Percentiles rank a stretch among this genome's conserved stretches.
Conservation (phyloP, 1,140 invertebrate genomes). For the Drosophila seguyi region DNA sequence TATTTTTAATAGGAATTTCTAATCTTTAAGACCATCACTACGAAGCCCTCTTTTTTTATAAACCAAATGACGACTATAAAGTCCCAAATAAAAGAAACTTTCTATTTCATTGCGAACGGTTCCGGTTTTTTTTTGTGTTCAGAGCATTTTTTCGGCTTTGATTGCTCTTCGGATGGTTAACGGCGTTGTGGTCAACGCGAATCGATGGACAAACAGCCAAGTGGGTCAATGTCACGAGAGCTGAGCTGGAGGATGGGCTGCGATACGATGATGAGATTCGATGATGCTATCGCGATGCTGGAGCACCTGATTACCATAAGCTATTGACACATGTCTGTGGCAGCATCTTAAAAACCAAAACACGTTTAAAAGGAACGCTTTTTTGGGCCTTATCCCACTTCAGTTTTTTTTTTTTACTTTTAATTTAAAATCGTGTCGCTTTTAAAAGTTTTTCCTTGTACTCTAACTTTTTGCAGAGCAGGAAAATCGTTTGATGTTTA, state of each 20-base stretch:
- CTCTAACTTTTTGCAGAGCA: conserved; percentile 21
- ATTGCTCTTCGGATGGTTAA: conserved; percentile 43
- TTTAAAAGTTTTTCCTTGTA: conserved; percentile 46
- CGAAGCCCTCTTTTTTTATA: conserved; percentile 4
- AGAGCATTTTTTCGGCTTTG: conserved; percentile 32
- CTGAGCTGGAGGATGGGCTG: conserved; percentile 10
- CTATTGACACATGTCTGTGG: conserved; percentile 49
- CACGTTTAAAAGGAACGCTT: neutral
- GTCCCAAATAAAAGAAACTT: conserved; percentile 56
- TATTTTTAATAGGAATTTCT: conserved; percentile 11
- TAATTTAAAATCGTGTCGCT: conserved; percentile 59
- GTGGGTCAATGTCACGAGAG: conserved; percentile 75
- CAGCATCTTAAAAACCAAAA: conserved; percentile 12
- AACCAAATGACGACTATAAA: conserved; percentile 20
- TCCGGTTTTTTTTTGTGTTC: conserved; percentile 65
- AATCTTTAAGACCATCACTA: neutral
- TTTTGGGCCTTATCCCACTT: neutral
- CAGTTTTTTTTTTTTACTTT: conserved; percentile 41
- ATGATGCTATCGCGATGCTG: conserved; percentile 52
- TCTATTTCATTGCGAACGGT: conserved; percentile 71
- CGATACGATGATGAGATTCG: conserved; percentile 8
- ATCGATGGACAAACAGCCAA: conserved; percentile 67
- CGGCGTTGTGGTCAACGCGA: conserved; percentile 61
- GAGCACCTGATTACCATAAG: conserved; percentile 57
- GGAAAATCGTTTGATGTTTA: conserved; percentile 66